These are phyloP conservation scores for Hyposoter didymator DNA, from an alignment of 2,888 invertebrate genomes.

Conservation along the genomic window DNA sequence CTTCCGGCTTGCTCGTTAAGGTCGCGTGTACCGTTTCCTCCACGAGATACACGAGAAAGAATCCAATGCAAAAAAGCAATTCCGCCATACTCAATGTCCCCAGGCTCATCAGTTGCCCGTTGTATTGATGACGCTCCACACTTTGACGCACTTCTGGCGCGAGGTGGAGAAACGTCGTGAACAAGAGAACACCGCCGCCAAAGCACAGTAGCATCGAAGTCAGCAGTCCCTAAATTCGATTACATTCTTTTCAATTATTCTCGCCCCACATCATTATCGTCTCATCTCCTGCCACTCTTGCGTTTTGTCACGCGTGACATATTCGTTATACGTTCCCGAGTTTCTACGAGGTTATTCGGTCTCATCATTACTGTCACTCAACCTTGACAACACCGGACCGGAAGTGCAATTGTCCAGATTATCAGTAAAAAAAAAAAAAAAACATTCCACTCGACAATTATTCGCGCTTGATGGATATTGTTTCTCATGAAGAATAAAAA, in stretches of 20 bases:
- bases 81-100: constrained; percentile 85
- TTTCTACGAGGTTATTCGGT: constrained; percentile 42
- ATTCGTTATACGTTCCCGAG: constrained; percentile 1
- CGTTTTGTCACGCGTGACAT: background rate
- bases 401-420: background rate
- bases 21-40: constrained; percentile 87
- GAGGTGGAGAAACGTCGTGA: constrained; percentile 88
- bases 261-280: background rate
- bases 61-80: constrained; percentile 87
- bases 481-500: background rate
- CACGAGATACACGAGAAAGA: constrained; percentile 88
- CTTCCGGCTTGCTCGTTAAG: constrained; percentile 81
- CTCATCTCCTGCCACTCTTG: background rate
- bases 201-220: constrained; percentile 87
- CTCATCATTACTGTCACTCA: background rate
- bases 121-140: constrained; percentile 84
- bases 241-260: background rate
- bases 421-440: background rate
- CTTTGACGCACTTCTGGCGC: constrained; percentile 88
- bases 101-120: constrained; percentile 83
- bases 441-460: background rate
- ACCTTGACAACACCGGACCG: background rate
- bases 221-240: constrained; percentile 83
- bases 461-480: background rate
- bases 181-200: constrained; percentile 88